These are phyloP conservation scores for Anolis apletophallus DNA, from an alignment of 2,797 vertebrate genomes.

Conservation along the genomic window DNA sequence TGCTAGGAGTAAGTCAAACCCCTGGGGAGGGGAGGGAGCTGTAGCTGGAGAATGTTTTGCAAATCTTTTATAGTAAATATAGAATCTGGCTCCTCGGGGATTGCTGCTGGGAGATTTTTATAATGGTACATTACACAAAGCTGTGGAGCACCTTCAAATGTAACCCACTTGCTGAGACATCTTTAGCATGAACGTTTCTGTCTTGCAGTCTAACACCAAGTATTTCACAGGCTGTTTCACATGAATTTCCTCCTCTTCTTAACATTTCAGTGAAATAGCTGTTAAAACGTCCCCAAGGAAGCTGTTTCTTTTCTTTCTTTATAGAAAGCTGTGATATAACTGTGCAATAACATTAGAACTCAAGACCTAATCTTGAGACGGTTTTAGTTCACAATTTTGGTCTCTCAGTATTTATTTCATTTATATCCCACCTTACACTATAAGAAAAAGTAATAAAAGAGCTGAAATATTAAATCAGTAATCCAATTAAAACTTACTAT, in stretches of 20 bases:
- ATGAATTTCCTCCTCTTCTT: neutral
- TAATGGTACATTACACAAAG: slow-evolving; percentile 19
- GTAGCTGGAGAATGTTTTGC: neutral
- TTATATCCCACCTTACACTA: neutral
- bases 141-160: slow-evolving; percentile 13
- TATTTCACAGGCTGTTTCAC: neutral
- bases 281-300: neutral
- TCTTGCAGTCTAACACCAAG: neutral
- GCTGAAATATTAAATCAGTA: no score
- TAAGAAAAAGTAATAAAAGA: no score
- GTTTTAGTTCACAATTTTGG: neutral
- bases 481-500: no score
- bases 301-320: neutral
- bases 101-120: slow-evolving; percentile 1
- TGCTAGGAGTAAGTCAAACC: slow-evolving; percentile 19
- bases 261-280: neutral
- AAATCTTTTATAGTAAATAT: slow-evolving; percentile 20
- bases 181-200: neutral
- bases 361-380: neutral
- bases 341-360: no score
- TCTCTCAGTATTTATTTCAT: no score
- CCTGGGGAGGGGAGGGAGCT: neutral
- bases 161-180: slow-evolving; percentile 19
- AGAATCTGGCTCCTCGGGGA: slow-evolving; percentile 16
- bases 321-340: no score